These are phyloP conservation scores for Falco peregrinus DNA, from an alignment of 2,797 vertebrate species.

Conservation along the genomic window DNA sequence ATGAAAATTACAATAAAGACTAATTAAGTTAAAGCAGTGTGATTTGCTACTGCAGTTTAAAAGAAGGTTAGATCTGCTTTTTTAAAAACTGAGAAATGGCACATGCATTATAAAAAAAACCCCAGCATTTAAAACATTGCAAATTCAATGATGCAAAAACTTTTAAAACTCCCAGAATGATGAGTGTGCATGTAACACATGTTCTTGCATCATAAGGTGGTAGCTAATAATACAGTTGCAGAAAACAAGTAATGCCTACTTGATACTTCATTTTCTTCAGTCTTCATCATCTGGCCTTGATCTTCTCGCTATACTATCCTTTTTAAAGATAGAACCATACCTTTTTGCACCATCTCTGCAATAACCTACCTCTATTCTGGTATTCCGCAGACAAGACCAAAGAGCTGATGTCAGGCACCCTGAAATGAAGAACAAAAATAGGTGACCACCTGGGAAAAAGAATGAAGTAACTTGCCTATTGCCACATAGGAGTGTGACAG, in stretches of 20 bases:
- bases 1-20: neutral
- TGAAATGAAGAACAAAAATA: neutral
- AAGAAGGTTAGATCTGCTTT: neutral
- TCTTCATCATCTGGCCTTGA: neutral
- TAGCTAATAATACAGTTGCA: neutral
- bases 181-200: neutral
- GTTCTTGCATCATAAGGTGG: neutral
- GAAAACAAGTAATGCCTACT: neutral
- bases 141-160: neutral
- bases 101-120: neutral
- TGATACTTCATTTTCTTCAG: neutral
- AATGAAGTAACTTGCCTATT: neutral
- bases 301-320: neutral
- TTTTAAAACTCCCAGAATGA: neutral
- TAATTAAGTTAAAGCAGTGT: neutral
- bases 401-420: neutral
- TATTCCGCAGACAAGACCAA: neutral
- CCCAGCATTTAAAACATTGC: neutral
- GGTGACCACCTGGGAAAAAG: neutral
- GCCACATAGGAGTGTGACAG: neutral
- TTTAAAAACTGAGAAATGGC: neutral
- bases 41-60: neutral
- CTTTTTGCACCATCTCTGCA: neutral
- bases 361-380: neutral
- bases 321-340: neutral